Evolutionary conservation across 2,797 vertebrate species (phyloP).

Genomic region (Neosilurus mollespiculum): DNA sequence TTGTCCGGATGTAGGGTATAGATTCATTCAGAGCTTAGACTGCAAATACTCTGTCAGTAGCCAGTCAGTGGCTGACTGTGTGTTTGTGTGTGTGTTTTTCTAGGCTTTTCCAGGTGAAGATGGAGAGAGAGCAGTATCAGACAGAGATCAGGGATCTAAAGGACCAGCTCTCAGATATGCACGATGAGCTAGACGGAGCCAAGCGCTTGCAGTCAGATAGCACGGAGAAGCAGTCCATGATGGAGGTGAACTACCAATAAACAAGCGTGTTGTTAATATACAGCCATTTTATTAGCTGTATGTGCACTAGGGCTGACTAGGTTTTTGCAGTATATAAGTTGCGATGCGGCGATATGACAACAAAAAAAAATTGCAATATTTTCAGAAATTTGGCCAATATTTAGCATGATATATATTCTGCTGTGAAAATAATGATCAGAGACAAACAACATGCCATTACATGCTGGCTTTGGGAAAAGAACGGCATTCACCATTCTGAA

Average conservation of each 20-base stretch:
- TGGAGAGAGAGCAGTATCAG: slow-evolving; percentile 93
- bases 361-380: too few species aligned
- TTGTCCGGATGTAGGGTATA: neutral
- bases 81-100: slow-evolving; percentile 26
- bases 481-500: too few species aligned
- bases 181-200: slow-evolving; percentile 89
- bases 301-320: neutral
- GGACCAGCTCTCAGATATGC: slow-evolving; percentile 98
- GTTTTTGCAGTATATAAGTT: neutral
- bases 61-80: slow-evolving; percentile 18
- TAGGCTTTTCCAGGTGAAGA: slow-evolving; percentile 96
- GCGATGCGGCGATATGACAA: too few species aligned
- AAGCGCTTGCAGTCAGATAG: slow-evolving; percentile 76
- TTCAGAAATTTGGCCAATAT: too few species aligned
- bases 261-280: neutral
- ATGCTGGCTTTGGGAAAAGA: too few species aligned
- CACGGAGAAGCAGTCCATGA: slow-evolving; percentile 80
- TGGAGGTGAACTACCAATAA: slow-evolving; percentile 77
- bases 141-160: slow-evolving; percentile 96
- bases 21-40: slow-evolving; percentile 7
- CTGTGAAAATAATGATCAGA: too few species aligned
- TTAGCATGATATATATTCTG: too few species aligned
- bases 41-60: slow-evolving; percentile 16
- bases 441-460: too few species aligned
- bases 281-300: neutral